Base-by-base conservation (phyloP, 2,797 vertebrate genomes). In the Crocodylus rhombifer region DNA sequence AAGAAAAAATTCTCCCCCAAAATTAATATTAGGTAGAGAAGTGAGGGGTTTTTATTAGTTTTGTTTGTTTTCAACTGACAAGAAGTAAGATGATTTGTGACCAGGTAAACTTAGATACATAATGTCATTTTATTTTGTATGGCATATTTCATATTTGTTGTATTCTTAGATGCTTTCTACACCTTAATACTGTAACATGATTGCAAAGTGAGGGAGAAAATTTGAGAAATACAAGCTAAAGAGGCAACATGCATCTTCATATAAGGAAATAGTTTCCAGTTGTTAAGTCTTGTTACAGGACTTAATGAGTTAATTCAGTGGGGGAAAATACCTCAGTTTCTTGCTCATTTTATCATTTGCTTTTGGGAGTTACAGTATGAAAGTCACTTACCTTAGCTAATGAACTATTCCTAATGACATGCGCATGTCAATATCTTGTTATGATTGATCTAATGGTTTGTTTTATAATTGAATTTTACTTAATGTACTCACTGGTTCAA, bases 381-480 rank as follows among this genome's bases (percentile, higher is more conserved):
- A 92, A 93, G 55, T 67, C 4, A 84, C 7, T 89, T 89, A 88
- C 77, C 55, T 65, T 15, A 75, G 10, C 16, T 82, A 80, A 86
- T 80, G 51, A 89, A 77, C 1, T 87, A 80, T 91, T 92, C 23
- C 73, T 92, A 86, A 85, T 56, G 90, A 79, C 6, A 65, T 36
- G 18, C 5, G 86, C 20, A 61, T 55, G 33, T 15, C 58, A 93
- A 23, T 2, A 91, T 3, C 42, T 88, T 90, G 14, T 71, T 91
- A 25, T 74, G 56, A 91, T 65, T 93, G 33, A 14, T 92, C 42
- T 62, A 88, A 55, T 79, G 16, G 13, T 80, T 88, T 93, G 20
- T 89, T 89, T 94, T 87, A 65, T 67, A 90, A 77, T 3, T 79
- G 33, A 94, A 83, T 36, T 67, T 88, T 61, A 71, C 69, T 81